phyloP scores from a whole-genome alignment of 2,113 vertebrate genomes.

The Sphyrna mokarran region DNA sequence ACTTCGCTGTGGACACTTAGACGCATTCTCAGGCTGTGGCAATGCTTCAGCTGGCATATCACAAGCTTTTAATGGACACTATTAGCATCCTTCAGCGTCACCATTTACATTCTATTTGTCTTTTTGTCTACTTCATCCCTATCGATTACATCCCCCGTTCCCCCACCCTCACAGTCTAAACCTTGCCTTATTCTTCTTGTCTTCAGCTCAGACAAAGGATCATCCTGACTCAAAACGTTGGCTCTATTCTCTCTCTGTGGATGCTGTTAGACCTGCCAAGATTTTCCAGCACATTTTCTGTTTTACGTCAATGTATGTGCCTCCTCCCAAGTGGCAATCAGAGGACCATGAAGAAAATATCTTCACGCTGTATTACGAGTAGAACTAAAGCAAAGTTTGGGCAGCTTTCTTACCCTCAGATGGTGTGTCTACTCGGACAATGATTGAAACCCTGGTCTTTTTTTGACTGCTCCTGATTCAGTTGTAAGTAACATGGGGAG shows the following conservation, averaged over 20 bases:
- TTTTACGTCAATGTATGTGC: background rate
- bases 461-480: background rate
- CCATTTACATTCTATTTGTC: too few species aligned
- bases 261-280: too few species aligned
- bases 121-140: too few species aligned
- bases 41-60: background rate
- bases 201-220: too few species aligned
- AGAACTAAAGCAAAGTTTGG: background rate
- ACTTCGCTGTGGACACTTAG: background rate
- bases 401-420: background rate
- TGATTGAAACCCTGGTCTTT: background rate
- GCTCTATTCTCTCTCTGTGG: too few species aligned
- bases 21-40: background rate
- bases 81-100: too few species aligned
- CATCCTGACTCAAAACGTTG: too few species aligned
- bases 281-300: too few species aligned
- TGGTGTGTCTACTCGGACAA: background rate
- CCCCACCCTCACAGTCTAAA: too few species aligned
- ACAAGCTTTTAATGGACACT: too few species aligned
- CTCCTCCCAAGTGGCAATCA: background rate
- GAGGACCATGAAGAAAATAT: background rate
- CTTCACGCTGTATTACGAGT: background rate
- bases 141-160: too few species aligned
- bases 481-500: background rate
- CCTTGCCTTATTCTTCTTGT: too few species aligned